A percentile compares a stretch with the other conserved stretches of the same genome.
Evolutionary conservation across 2,113 vertebrate species (phyloP).

Genomic region (Recurvirostra avosetta): DNA sequence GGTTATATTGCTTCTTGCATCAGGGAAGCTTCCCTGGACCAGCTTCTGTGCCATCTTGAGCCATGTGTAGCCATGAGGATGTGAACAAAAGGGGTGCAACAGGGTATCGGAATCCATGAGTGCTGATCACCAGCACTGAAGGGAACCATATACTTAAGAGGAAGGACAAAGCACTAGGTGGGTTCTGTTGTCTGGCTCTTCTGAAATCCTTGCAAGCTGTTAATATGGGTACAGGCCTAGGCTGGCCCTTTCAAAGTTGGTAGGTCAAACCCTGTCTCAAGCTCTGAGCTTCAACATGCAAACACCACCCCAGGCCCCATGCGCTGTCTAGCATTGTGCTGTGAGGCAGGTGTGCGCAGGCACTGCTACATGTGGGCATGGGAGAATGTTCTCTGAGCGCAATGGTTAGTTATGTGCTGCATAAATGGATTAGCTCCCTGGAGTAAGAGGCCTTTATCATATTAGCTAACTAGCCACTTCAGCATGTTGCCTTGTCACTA

Average conservation of each 20-base stretch:
- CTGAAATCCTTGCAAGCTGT: background rate
- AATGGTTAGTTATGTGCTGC: background rate
- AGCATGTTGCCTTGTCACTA: background rate
- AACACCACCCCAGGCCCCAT: background rate
- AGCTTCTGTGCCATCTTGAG: background rate
- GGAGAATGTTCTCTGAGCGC: background rate
- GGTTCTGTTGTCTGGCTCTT: background rate
- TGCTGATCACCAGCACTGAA: background rate
- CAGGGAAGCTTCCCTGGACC: background rate
- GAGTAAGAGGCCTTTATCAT: constrained; percentile 3
- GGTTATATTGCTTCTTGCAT: background rate
- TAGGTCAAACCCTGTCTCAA: background rate
- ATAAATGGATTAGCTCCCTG: background rate
- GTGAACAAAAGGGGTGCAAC: background rate
- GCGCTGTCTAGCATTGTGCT: background rate
- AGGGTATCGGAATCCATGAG: background rate
- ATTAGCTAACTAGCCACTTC: background rate
- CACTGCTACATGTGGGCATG: background rate
- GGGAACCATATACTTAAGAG: background rate
- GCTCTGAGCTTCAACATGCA: background rate
- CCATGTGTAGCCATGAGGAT: background rate
- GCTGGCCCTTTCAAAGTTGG: background rate
- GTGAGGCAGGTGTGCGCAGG: background rate
- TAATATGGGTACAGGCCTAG: background rate
- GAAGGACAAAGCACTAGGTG: background rate